Evolutionary conservation across 2,113 vertebrate genomes (phyloP), one percentile per base, ranked within the genome.

Genomic region (Atherinomorus stipes): DNA sequence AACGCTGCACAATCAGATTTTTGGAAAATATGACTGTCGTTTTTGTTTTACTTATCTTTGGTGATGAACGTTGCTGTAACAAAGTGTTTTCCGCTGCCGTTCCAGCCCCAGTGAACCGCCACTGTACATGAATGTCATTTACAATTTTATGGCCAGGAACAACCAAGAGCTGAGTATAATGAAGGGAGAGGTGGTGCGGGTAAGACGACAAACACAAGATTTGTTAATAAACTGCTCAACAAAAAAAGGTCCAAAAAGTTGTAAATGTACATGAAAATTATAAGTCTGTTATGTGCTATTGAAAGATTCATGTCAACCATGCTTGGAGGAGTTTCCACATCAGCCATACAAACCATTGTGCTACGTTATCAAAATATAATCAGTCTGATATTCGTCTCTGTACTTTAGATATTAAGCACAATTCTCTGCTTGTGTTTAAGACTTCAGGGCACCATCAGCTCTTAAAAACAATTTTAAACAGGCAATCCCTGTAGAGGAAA

Each of bases 81-180:
- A 1, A 54, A 23, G 15, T 64, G 42, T 70, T 31, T 28, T 13
- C 2, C 73, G 23, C 47, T 62, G 13, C 3, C 23, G 21, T 69
- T 85, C 49, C 42, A 92, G 28, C 25, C 19, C 56, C n/a, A 57
- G 19, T 8, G 76, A 90, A 45, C 44, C 65, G 0, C 78, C 71
- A 3, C 58, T 76, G 8, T 15, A 86, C 47, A 94, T 92, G 90
- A 88, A 85, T 38, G 96, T 94, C 52, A 83, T 94, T 0, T 94
- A 95, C 7, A 92, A 96, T 60, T 98, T 98, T 72, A 81, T 91
- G 87, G 95, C 94, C 15, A 94, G 96, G 78, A 98, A 98, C 78
- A 70, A 57, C 0, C 91, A 58, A 75, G 98, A 99, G 85, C 93
- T 99, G 77, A 95, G 92, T 4, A 59, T 97, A 22, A 83, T 80